phyloP scores from a whole-genome alignment of 2,113 vertebrate genomes.

The Hemichromis elongatus region DNA sequence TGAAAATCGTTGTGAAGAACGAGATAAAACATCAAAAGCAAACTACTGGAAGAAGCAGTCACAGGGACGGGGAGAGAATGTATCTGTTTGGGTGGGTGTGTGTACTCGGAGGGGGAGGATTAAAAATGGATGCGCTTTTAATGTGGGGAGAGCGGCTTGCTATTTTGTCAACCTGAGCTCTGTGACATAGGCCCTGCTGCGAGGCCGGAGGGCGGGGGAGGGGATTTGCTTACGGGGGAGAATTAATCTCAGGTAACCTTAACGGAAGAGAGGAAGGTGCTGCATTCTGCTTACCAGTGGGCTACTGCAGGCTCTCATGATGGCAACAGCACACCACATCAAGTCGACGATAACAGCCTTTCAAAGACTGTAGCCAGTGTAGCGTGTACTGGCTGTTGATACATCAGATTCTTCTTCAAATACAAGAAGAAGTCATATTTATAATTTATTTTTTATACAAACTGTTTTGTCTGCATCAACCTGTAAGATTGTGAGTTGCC shows the following conservation, averaged over 20 bases:
- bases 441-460: not conserved
- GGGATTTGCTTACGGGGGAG: not conserved
- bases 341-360: not conserved
- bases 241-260: slow-evolving; percentile 29
- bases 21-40: slow-evolving; percentile 25
- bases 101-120: slow-evolving; percentile 8
- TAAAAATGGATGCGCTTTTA: slow-evolving; percentile 54
- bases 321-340: not conserved
- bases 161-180: slow-evolving; percentile 40
- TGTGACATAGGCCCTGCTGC: not conserved
- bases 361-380: not conserved
- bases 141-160: slow-evolving; percentile 19
- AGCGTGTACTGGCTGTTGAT: not conserved
- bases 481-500: not conserved
- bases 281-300: not conserved
- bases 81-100: not conserved
- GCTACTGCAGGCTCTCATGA: not conserved
- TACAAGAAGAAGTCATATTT: not conserved
- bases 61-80: not conserved
- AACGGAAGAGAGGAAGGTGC: not conserved
- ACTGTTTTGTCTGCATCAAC: not conserved
- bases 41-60: not conserved
- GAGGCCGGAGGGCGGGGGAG: not conserved
- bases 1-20: not conserved
- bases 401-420: not conserved